A percentile compares a stretch with the other conserved stretches of the same genome.
Conservation (phyloP, 2,113 vertebrate species). For the Oryzias melastigma region DNA sequence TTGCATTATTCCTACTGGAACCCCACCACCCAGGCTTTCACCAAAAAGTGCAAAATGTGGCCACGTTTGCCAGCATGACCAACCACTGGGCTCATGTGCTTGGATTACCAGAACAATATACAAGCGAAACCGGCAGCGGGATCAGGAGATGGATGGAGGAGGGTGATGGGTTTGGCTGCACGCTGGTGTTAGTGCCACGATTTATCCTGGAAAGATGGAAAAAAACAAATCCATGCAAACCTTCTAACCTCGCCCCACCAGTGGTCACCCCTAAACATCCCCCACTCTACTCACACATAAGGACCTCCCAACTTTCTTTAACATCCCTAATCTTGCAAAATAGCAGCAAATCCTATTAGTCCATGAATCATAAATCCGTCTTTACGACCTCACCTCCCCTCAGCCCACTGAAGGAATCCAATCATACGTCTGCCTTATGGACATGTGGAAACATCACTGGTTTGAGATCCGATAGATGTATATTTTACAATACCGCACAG, state of each 20-base stretch:
- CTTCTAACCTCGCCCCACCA: slow-evolving; percentile 26
- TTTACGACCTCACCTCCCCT: slow-evolving; percentile 72
- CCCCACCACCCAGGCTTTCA: background rate
- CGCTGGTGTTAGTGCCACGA: slow-evolving; percentile 37
- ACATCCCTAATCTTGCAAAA: slow-evolving; percentile 85
- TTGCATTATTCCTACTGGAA: slow-evolving; percentile 54
- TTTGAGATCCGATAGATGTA: too few relatives aligned
- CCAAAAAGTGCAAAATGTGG: slow-evolving; percentile 26
- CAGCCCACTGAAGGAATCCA: slow-evolving; percentile 59
- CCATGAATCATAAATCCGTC: slow-evolving; percentile 83
- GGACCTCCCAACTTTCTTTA: slow-evolving; percentile 82
- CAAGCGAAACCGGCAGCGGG: slow-evolving; percentile 69
- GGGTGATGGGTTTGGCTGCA: slow-evolving; percentile 24
- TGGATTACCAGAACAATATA: slow-evolving; percentile 64
- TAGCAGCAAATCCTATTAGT: slow-evolving; percentile 86
- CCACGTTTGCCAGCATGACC: slow-evolving; percentile 48
- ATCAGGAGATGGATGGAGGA: slow-evolving; percentile 61
- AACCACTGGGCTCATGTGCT: slow-evolving; percentile 65
- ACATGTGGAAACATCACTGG: background rate
- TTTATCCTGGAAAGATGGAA: slow-evolving; percentile 63
- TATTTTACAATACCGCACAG: too few relatives aligned
- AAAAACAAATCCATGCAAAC: slow-evolving; percentile 52
- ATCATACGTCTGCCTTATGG: slow-evolving; percentile 18
- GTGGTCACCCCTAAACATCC: slow-evolving; percentile 21
- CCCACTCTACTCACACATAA: slow-evolving; percentile 30